Evolutionary conservation across 2,113 vertebrate genomes (phyloP).

Genomic region (Bos javanicus): DNA sequence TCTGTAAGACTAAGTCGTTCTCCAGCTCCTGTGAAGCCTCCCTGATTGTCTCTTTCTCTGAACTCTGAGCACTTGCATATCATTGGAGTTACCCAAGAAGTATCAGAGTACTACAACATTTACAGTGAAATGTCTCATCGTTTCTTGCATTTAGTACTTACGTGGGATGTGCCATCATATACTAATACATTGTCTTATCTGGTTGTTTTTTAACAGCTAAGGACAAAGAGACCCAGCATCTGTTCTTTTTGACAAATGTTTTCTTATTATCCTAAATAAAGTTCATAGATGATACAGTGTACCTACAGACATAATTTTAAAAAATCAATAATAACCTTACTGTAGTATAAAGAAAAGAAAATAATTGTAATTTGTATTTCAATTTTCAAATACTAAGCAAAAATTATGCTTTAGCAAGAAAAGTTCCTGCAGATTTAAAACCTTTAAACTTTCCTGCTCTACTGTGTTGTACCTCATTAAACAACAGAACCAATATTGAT

Average conservation of each 20-base stretch:
- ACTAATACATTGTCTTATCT: background rate
- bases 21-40: background rate
- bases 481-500: background rate
- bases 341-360: background rate
- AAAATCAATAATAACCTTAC: background rate
- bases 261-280: background rate
- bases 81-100: background rate
- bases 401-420: background rate
- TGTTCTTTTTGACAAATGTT: background rate
- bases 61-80: background rate
- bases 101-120: background rate
- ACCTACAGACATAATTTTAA: background rate
- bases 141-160: background rate
- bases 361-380: background rate
- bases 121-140: background rate
- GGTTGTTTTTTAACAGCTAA: background rate
- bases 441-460: background rate
- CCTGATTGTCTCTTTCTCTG: no score
- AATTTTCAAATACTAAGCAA: background rate
- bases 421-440: background rate
- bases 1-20: background rate
- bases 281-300: background rate
- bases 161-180: background rate
- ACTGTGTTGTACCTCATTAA: background rate
- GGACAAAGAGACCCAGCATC: background rate